Base-by-base conservation (phyloP, 2,113 vertebrate genomes). In the Dromaius novaehollandiae region DNA sequence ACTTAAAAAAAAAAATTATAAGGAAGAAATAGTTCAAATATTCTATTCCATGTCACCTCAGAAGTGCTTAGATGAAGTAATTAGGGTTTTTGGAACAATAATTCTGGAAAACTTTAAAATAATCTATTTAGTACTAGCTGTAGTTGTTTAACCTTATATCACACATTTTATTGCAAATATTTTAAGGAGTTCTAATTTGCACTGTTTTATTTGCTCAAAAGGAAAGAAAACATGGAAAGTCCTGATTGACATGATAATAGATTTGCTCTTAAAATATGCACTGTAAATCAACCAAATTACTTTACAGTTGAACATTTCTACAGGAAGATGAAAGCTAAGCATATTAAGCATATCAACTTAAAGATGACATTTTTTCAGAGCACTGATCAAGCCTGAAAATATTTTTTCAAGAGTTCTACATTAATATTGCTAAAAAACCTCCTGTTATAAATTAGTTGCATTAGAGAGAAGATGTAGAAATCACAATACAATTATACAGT, bases 361-460 rank as follows among this genome's bases (percentile, higher is more conserved):
- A 74, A 96, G 78, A 81, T 88, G 81, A 42, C 28, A 82, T 86
- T 97, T 96, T 96, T 96, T 94, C 84, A 94, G 95, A 92, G 42
- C 11, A 76, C 58, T 94, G 93, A 97, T 96, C 94, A 91, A 86
- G 56, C 30, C 24, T 88, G 82, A 89, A 95, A 93, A 88, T 87
- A 87, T n/a, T 91, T 95, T 94, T 86, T 75, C 19, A 82, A 70
- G 51, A 79, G 48, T 91, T 92, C 73, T 79, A 64, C 55, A 75
- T 78, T 84, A 88, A 66, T 92, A 83, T 61, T 92, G 17, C 44
- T 71, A 44, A 71, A 86, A 24, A 95, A 90, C 18, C 80, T 84
- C 50, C 65, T 86, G 73, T 85, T 82, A 63, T 13, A 88, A 86
- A 86, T 73, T 42, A 75, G 6, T 86, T 85, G 22, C 7, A 16